Conservation (phyloP, 2,797 vertebrate genomes). For the Columba guinea region DNA sequence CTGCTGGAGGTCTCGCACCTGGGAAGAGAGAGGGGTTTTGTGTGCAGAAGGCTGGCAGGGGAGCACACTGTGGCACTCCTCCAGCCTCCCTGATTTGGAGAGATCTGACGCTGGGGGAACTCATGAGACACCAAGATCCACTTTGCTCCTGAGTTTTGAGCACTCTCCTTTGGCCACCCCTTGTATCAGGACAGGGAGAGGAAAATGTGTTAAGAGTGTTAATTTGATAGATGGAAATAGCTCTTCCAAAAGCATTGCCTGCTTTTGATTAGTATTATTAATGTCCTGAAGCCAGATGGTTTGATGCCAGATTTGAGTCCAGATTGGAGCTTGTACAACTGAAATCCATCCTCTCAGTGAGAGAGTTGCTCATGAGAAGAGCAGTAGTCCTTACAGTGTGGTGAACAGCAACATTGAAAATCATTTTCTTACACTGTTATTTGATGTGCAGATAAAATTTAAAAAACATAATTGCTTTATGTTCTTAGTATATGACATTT, state of each 20-base stretch:
- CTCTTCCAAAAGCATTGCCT: not conserved
- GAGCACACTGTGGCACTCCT: rapidly evolving
- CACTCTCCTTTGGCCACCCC: not conserved
- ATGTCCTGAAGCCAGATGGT: not conserved
- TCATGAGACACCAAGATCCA: not conserved
- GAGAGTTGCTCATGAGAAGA: not conserved
- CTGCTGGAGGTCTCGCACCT: rapidly evolving
- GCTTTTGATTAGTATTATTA: not conserved
- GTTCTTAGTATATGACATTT: not conserved
- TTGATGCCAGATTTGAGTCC: slow-evolving; percentile 1
- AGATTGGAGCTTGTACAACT: not conserved
- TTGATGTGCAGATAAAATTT: not conserved
- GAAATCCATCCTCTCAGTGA: not conserved
- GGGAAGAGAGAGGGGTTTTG: no score
- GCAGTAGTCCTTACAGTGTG: not conserved
- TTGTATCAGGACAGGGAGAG: not conserved
- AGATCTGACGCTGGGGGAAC: not conserved
- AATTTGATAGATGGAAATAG: not conserved
- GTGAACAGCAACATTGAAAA: not conserved
- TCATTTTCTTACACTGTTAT: not conserved
- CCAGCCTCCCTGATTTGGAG: rapidly evolving
- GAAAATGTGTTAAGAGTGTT: not conserved
- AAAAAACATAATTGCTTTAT: not conserved
- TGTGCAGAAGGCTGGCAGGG: not conserved
- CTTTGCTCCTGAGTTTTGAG: not conserved